Evolutionary conservation across 2,797 vertebrate genomes (phyloP).

Genomic region (Phoebastria nigripes): DNA sequence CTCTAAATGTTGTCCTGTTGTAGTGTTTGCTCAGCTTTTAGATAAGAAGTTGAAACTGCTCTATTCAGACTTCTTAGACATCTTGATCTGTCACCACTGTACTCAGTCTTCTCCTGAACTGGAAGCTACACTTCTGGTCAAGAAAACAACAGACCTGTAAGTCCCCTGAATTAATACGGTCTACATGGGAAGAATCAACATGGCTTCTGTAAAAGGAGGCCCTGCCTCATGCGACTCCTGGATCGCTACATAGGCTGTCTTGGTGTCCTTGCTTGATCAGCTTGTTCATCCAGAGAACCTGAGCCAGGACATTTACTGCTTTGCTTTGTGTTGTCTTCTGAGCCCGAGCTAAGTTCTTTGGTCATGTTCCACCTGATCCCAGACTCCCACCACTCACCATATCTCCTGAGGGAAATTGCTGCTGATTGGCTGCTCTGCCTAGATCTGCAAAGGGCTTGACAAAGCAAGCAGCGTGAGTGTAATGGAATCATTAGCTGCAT

Average conservation of each 20-base stretch:
- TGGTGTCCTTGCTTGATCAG: neutral
- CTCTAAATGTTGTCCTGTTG: neutral
- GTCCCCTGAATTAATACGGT: neutral
- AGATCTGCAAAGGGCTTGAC: neutral
- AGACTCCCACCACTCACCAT: neutral
- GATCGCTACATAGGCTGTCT: accelerated
- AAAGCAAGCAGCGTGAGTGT: neutral
- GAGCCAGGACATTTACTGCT: neutral
- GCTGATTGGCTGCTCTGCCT: neutral
- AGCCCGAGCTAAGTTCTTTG: neutral
- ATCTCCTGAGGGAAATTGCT: neutral
- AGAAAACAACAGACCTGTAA: neutral
- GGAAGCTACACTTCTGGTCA: neutral
- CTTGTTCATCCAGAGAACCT: neutral
- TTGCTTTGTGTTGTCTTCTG: neutral
- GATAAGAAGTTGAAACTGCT: neutral
- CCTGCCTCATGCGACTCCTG: neutral
- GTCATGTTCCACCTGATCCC: neutral
- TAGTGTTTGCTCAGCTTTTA: neutral
- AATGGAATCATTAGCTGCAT: neutral
- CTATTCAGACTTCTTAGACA: neutral
- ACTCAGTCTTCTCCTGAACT: neutral
- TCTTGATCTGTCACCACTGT: neutral
- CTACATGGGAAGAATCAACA: accelerated
- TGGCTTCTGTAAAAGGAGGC: neutral